phyloP scores from a whole-genome alignment of 2,113 vertebrate species.

The Dicaeum eximium region DNA sequence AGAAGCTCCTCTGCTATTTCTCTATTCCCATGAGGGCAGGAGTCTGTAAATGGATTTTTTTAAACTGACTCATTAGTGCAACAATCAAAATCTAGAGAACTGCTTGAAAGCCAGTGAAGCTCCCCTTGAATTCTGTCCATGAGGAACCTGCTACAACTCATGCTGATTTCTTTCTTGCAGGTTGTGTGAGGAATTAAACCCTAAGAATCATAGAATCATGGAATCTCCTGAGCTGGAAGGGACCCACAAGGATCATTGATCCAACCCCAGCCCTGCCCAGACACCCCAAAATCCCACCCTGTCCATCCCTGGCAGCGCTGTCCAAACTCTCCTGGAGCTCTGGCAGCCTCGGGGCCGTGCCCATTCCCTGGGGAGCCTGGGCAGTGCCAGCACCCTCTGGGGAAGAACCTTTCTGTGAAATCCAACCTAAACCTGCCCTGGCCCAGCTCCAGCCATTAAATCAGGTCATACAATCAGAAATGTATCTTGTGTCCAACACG shows the following conservation, averaged over 20 bases:
- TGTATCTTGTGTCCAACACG: accelerated
- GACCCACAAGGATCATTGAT: not conserved
- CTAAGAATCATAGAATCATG: not conserved
- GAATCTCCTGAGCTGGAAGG: not conserved
- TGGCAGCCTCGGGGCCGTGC: accelerated
- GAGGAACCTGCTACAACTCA: accelerated
- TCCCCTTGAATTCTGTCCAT: accelerated
- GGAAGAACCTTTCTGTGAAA: not conserved
- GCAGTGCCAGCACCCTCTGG: not conserved
- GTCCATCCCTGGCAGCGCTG: accelerated
- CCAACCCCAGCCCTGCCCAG: not conserved
- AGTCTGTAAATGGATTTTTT: not conserved
- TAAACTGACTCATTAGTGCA: not conserved
- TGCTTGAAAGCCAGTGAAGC: not conserved
- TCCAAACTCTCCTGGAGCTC: accelerated
- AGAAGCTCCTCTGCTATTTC: not conserved
- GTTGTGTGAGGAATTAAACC: not conserved
- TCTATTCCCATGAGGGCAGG: not conserved
- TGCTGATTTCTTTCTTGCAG: not conserved
- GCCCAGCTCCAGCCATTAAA: not conserved
- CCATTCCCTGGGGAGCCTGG: not conserved
- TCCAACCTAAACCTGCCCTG: accelerated
- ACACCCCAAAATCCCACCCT: not conserved
- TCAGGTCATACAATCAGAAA: not conserved
- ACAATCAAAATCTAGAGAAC: not conserved